A percentile compares a stretch with the other conserved stretches of the same genome.
Evolutionary conservation across 2,888 invertebrate genomes (phyloP).

Genomic region (Nephrotoma flavescens): DNA sequence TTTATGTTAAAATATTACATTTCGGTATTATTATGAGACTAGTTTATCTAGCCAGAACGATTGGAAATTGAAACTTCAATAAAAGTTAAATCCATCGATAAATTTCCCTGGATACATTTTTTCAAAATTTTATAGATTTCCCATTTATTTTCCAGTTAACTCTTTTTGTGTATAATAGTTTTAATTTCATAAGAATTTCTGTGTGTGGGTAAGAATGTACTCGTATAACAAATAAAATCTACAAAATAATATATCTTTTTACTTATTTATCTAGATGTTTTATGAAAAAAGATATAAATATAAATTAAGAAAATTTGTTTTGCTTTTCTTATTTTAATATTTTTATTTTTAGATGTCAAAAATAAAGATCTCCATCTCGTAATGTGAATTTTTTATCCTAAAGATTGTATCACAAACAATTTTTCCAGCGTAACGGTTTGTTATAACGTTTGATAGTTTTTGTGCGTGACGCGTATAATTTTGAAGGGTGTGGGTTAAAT

Average conservation of each 20-base stretch:
- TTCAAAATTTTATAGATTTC: neutral
- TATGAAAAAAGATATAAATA: neutral
- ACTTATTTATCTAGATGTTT: neutral
- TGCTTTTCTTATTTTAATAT: neutral
- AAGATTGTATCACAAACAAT: neutral
- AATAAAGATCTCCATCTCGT: neutral
- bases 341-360: neutral
- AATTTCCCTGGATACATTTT: neutral
- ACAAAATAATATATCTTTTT: neutral
- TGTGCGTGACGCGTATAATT: neutral
- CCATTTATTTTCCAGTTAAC: neutral
- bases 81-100: neutral
- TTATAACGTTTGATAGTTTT: neutral
- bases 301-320: neutral
- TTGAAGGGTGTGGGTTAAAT: neutral
- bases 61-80: too few species aligned
- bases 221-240: neutral
- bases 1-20: too few species aligned
- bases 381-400: neutral
- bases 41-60: too few species aligned
- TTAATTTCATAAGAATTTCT: neutral
- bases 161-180: neutral
- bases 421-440: neutral
- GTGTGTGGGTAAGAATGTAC: too few species aligned
- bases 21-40: too few species aligned